Base-by-base conservation (phyloP, 2,888 invertebrate genomes). In the Alviniconcha strummeri region DNA sequence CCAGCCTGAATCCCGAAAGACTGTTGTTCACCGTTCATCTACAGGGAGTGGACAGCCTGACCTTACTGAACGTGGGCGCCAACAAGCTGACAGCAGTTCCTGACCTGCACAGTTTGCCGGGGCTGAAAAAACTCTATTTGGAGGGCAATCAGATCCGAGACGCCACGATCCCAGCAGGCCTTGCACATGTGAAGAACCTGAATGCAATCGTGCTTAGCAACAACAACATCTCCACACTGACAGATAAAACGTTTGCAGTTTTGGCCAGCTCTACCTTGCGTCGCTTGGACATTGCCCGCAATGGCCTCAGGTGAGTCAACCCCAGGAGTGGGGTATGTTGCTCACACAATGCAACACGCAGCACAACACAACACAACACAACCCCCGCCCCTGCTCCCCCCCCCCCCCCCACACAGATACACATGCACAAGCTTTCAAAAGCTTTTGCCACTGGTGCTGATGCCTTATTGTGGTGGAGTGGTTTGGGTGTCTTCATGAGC, bases 251-350 rank as follows among this genome's bases (percentile, higher is more conserved):
- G 1, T 90, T 90, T 84, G 79, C 71, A 36, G 71, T 85, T 52
- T 81, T 91, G 55, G 69, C 55, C 13, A 86, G 87, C 55, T 84
- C 86, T 11, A 75, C 80, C 4, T 67, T 90, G 4, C 82, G 85
- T 7, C 88, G 86, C 15, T 77, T 91, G 36, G 89, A 88, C 77
- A 79, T 90, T 19, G 88, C 90, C 4, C 87, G 89, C 56, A 90
- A 89, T 81, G 80, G 84, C 9, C 89, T 91, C 8, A 76, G 80
- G 64, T 67, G 80, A n/a, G 87, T 90, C 69, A 60, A 11, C 36
- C 36, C 36, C 36, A 36, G 36, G 36, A 36, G 36, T 36, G 36
- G 36, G 36, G 36, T 36, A 36, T 36, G 36, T 36, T 36, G 36
- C 36, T 1, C 36, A 36, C 36, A 36, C n/a, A n/a, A n/a, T n/a